Evolutionary conservation across 2,888 invertebrate species (phyloP).

Genomic region (Spicauda simplicius): DNA sequence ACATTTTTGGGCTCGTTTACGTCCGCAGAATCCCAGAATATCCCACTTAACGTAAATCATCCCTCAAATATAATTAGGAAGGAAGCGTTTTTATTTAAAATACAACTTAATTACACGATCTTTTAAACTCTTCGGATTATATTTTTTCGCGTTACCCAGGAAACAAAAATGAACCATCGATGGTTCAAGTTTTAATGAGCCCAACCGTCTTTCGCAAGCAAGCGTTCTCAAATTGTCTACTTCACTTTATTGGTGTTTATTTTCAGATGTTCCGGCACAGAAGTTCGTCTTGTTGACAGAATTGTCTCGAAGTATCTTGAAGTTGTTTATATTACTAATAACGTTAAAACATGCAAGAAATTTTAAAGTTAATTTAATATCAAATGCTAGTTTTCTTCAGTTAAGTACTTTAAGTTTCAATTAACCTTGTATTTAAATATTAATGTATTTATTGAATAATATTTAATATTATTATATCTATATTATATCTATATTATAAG

Average conservation of each 20-base stretch:
- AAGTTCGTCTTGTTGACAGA: conserved; percentile 12
- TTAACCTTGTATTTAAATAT: no score
- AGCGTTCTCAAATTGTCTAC: conserved; percentile 14
- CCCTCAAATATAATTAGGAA: conserved; percentile 57
- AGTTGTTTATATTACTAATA: conserved; percentile 5
- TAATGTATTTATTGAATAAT: no score
- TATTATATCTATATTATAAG: no score
- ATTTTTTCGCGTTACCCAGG: conserved; percentile 50
- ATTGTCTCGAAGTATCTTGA: conserved; percentile 5
- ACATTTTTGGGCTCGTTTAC: conserved; percentile 48
- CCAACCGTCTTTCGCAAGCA: conserved; percentile 30
- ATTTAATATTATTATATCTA: no score
- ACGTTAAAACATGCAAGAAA: background rate
- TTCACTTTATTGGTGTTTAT: conserved; percentile 15
- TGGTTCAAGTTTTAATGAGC: conserved; percentile 52
- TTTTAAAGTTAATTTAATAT: background rate
- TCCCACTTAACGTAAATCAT: conserved; percentile 56
- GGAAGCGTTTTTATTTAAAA: conserved; percentile 57
- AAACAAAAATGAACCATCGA: conserved; percentile 47
- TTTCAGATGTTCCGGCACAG: conserved; percentile 8
- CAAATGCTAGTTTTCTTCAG: background rate
- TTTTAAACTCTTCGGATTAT: conserved; percentile 44
- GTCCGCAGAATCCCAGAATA: conserved; percentile 49
- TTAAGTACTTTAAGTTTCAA: no score
- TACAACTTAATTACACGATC: conserved; percentile 59